Evolutionary conservation across 2,888 invertebrate species (phyloP), one percentile per base, ranked within the genome.

Genomic region (Panopea generosa): DNA sequence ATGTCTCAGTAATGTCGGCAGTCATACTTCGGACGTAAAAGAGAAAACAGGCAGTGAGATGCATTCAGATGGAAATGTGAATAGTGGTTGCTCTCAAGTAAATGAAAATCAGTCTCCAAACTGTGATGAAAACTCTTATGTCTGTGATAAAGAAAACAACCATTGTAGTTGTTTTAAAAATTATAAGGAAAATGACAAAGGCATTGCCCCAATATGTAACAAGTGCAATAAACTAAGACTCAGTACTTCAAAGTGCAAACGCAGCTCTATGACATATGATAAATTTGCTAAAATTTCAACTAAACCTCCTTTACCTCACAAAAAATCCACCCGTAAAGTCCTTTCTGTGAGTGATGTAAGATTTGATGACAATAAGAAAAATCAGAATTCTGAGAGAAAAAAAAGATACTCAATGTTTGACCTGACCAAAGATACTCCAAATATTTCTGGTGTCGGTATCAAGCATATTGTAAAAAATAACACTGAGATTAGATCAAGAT

Each of bases 261-360:
- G 33, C 33, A 33, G 33, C 11, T 33, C 33, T 11, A 33, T 7
- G 33, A 33, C 33, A 7, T 33, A 7, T 33, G 33, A 33, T 33
- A 33, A 33, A 33, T 33, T 33, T 33, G 33, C 14, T 57, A n/a
- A n/a, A 57, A 1, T 24, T 57, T 38, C 43, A 24, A 29, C 55
- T 29, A 77, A 77, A 77, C 77, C 77, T 18, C 77, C 77, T 24
- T 45, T 77, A 61, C 77, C 77, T 43, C 45, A 33, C 20, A 65
- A 72, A 53, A 60, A 26, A 24, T 22, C 38, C 0, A 50, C 50
- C 20, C 53, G 43, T 1, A 72, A 75, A 55, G 68, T 77, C 40
- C 60, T 65, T 4, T 77, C 77, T n/a, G 50, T 73, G n/a, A 69
- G 38, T 66, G 72, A 77, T 29, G 65, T 77, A 16, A 38, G 33